Evolutionary conservation across 92 coral and sea anemone genomes (phyloP), one percentile per base, ranked within the genome.

Genomic region (Heliopora coerulea): DNA sequence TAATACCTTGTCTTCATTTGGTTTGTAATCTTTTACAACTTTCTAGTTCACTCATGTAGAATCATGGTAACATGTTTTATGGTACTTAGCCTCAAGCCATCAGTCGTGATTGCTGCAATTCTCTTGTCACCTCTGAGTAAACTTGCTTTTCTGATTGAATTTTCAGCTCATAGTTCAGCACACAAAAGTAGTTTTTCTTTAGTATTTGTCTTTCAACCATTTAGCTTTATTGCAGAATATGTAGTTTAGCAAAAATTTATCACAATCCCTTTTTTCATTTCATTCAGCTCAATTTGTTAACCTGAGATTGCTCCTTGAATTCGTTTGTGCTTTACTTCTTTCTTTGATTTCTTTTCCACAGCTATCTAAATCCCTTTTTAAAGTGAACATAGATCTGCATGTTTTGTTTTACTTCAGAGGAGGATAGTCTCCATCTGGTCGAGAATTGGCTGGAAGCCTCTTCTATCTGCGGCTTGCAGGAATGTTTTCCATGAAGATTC

Each of bases 11-110:
- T 62, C 68, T 31, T 62, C 68, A 62, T 34, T 62, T 62, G 48
- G 26, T 59, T 59, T 23, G 21, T 56, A 56, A 56, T 56, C 40
- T 8, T 59, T 59, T 59, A 19, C 37, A 26, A 59, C 37, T 59
- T 59, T 60, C 39, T 60, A 60, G 66, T 28, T 28, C n/a, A 60
- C 66, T 60, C 83, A 76, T 49, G 83, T 78, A 25, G 68, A 68
- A 57, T 79, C 78, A 30, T 70, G 69, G 46, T 68, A 79, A 34
- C 83, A 79, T 14, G 70, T 30, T 63, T 75, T 54, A 60, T 79
- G 83, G 61, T 68, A 80, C 30, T 65, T 54, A 41, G 78, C 79
- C 49, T 80, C 42, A 68, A 57, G 31, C 69, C 84, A 23, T 65
- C 70, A 18, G 79, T 56, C 24, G 62, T 76, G 46, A 68, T 59